These are phyloP conservation scores for Oncorhynchus tshawytscha DNA, from an alignment of 2,113 vertebrate genomes.

Conservation along the genomic window DNA sequence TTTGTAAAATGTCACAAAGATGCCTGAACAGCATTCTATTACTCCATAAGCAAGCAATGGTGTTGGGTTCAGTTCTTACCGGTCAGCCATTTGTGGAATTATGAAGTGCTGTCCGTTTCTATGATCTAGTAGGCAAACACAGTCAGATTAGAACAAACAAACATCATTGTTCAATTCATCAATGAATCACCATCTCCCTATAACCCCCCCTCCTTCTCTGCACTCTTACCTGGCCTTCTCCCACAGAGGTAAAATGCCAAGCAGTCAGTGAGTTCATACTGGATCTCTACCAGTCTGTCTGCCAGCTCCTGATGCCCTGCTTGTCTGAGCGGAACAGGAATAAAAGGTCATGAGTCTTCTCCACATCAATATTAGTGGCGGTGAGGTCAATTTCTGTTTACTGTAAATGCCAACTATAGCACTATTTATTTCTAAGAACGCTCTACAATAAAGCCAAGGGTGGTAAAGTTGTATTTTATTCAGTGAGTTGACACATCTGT, in stretches of 20 bases:
- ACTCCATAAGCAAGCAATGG: background rate
- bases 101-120: constrained; percentile 96
- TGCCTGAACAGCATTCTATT: background rate
- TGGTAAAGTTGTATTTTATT: too few species aligned
- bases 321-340: constrained; percentile 76
- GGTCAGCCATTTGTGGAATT: constrained; percentile 98
- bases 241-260: constrained; percentile 97
- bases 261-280: constrained; percentile 96
- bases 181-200: accelerated
- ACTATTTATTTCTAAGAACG: background rate
- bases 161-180: background rate
- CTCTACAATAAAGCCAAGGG: too few species aligned
- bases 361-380: background rate
- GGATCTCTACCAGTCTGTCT: constrained; percentile 92
- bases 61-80: constrained; percentile 73
- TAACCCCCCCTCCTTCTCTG: background rate
- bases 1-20: background rate
- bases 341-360: constrained; percentile 4
- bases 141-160: background rate
- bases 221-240: constrained; percentile 86
- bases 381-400: background rate
- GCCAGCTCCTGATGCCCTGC: constrained; percentile 93
- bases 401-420: background rate
- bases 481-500: too few species aligned
- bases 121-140: constrained; percentile 81